phyloP scores from a whole-genome alignment of 2,888 invertebrate species.

The Leptinotarsa tumamoca region DNA sequence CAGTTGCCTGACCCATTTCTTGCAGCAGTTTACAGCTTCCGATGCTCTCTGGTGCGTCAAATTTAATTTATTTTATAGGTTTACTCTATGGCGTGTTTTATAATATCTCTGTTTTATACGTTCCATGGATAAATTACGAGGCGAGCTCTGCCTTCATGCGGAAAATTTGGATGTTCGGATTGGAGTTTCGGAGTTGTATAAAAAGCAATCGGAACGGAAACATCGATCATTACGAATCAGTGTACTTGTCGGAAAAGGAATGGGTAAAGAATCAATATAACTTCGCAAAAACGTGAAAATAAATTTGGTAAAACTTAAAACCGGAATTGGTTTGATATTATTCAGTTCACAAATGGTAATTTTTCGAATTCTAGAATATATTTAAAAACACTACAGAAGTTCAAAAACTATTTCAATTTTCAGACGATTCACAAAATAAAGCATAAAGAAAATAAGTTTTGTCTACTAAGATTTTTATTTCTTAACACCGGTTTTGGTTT shows the following conservation, averaged over 20 bases:
- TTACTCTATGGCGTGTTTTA: constrained; percentile 45
- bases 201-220: constrained; percentile 15
- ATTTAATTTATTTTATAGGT: constrained; percentile 47
- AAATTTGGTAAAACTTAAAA: too few species aligned
- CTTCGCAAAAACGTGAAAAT: too few species aligned
- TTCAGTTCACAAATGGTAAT: too few species aligned
- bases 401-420: too few species aligned
- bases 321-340: too few species aligned
- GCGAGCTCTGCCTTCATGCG: constrained; percentile 31
- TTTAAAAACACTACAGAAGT: too few species aligned
- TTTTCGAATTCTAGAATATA: too few species aligned
- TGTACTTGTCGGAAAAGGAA: background rate
- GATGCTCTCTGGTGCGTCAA: constrained; percentile 47
- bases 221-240: background rate
- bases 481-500: too few species aligned
- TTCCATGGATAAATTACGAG: constrained; percentile 35
- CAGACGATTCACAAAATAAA: too few species aligned
- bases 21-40: constrained; percentile 47
- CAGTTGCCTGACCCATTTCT: constrained; percentile 48
- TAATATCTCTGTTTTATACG: constrained; percentile 39
- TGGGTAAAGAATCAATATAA: too few species aligned
- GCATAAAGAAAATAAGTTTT: too few species aligned
- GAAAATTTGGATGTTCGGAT: constrained; percentile 34
- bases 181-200: constrained; percentile 11
- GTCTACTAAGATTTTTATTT: too few species aligned